These are phyloP conservation scores for Albula glossodonta DNA, from an alignment of 2,113 vertebrate species.

Conservation along the genomic window DNA sequence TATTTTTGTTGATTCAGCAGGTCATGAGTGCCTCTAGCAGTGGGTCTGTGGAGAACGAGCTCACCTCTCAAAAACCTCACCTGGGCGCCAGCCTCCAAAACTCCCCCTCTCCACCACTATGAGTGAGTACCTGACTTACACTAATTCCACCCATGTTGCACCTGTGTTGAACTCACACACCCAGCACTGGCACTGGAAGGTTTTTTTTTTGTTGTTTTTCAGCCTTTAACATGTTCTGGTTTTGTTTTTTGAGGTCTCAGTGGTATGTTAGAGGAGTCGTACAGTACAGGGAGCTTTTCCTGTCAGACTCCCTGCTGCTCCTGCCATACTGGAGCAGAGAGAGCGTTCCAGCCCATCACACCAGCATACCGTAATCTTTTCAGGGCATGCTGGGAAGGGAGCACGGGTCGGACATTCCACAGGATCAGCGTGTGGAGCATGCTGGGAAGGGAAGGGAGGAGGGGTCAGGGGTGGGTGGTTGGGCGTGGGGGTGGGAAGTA, in stretches of 20 bases:
- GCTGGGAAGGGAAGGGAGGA: background rate
- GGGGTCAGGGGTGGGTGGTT: too few relatives aligned
- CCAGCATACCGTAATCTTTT: background rate
- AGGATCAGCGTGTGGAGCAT: background rate
- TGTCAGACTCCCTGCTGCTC: background rate
- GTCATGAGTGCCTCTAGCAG: conserved; percentile 25
- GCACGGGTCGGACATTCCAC: background rate
- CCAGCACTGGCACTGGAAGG: background rate
- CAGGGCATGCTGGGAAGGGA: background rate
- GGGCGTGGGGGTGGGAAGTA: too few relatives aligned
- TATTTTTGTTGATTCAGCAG: background rate
- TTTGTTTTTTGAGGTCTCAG: background rate
- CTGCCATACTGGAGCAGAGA: background rate
- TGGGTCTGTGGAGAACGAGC: background rate
- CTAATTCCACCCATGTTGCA: background rate
- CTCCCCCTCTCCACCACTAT: conserved; percentile 14
- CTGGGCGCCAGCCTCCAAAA: background rate
- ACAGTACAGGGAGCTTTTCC: background rate
- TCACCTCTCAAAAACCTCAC: conserved; percentile 7
- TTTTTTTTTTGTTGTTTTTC: background rate
- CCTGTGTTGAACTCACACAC: background rate
- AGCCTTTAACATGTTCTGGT: too few relatives aligned
- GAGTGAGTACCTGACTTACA: conserved; percentile 17
- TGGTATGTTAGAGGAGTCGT: background rate
- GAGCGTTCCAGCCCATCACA: background rate